Conservation (phyloP, 2,797 vertebrate species). For the Danio aesculapii region DNA sequence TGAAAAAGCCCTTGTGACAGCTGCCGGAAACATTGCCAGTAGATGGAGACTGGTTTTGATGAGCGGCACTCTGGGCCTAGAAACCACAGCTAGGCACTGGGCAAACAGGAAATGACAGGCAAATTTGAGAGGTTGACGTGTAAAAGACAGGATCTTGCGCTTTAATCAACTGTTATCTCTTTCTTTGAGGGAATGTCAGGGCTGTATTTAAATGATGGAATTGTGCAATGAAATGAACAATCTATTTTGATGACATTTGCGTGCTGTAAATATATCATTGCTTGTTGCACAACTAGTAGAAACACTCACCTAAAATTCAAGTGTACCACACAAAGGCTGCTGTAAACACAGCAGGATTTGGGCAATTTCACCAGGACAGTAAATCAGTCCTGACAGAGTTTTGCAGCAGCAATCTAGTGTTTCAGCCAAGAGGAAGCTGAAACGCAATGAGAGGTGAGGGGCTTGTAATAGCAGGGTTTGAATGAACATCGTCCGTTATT, state of each 20-base stretch:
- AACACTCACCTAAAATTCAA: constrained; percentile 26
- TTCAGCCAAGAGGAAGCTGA: constrained; percentile 42
- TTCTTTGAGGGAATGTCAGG: constrained; percentile 22
- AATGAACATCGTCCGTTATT: constrained; percentile 50
- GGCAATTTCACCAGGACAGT: constrained; percentile 43
- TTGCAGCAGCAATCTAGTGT: constrained; percentile 29
- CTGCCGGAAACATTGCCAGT: constrained; percentile 38
- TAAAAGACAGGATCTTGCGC: neutral
- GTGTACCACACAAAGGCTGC: constrained; percentile 22
- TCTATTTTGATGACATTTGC: constrained; percentile 38
- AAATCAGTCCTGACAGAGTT: constrained; percentile 51
- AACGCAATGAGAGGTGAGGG: constrained; percentile 23
- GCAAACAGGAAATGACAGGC: constrained; percentile 34
- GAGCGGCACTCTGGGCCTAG: constrained; percentile 20
- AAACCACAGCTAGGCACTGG: constrained; percentile 27
- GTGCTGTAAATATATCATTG: constrained; percentile 27
- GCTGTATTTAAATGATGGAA: neutral
- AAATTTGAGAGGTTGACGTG: constrained; percentile 6
- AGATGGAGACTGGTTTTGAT: constrained; percentile 47
- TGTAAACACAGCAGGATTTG: constrained; percentile 30
- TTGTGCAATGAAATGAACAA: constrained; percentile 3
- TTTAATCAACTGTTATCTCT: constrained; percentile 23
- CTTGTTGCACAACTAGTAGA: constrained; percentile 3
- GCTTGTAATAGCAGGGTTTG: constrained; percentile 51
- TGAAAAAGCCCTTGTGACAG: constrained; percentile 46